Base-by-base conservation (phyloP, 2,113 vertebrate genomes). In the Phrynocephalus versicolor region DNA sequence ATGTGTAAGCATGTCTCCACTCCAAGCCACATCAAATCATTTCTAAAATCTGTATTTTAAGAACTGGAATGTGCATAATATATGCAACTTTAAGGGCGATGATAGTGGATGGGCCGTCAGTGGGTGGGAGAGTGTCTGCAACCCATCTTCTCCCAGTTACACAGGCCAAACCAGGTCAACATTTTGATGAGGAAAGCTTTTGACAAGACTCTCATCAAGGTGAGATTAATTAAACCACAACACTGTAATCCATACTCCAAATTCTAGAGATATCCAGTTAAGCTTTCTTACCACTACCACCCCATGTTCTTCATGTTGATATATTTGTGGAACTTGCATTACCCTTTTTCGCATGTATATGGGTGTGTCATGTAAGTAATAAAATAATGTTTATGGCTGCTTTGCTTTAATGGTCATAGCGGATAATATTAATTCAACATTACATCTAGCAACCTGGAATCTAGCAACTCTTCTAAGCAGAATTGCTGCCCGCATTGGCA, bases 11-110 rank as follows among this genome's bases (percentile, higher is more conserved):
- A 90, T 94, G 92, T 95, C 94, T 90, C 86, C 89, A 89, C 94
- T 94, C 92, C 88, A 87, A 91, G 92, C 94, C 94, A 94, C 94
- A 95, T 94, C 88, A 92, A 93, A 94, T 94, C 85, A 74, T 30
- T 88, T 74, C 51, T 91, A 83, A 95, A 92, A 90, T 91, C 90
- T 88, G 91, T 91, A 87, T 93, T 96, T 94, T 92, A 85, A 90
- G 91, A 95, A 88, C 89, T 37, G 83, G 82, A 95, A 94, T 77
- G 2, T 94, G 92, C 89, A 88, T 89, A 89, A 88, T 93, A 89
- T 55, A 75, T 85, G 85, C 35, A 87, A 85, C 87, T 90, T 82
- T 45, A 93, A 92, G 90, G 81, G 94, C 90, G 90, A 89, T 91
- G 90, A 89, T 91, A 86, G 88, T 86, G 87, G 79, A 80, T 90